These are phyloP conservation scores for Batillaria attramentaria DNA, from an alignment of 1,140 invertebrate genomes.

Conservation along the genomic window DNA sequence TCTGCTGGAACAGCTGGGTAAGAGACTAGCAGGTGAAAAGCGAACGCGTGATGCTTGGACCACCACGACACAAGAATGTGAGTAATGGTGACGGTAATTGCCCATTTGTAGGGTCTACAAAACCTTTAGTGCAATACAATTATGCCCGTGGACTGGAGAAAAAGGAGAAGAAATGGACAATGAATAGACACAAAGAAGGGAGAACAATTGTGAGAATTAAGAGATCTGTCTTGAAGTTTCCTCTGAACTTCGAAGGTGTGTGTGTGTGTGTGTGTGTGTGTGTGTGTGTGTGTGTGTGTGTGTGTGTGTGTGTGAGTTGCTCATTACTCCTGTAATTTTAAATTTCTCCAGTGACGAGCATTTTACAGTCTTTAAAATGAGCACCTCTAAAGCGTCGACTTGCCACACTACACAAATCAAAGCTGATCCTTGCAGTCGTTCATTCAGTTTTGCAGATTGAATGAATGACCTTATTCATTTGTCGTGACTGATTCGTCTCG, in stretches of 20 bases:
- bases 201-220: neutral
- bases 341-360: too few species aligned
- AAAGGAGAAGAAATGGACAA: neutral
- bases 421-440: too few species aligned
- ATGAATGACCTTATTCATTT: too few species aligned
- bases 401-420: too few species aligned
- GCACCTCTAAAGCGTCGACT: too few species aligned
- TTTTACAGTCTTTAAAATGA: too few species aligned
- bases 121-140: too few species aligned
- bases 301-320: neutral
- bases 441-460: too few species aligned
- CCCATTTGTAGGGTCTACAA: neutral
- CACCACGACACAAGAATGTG: neutral
- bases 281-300: conserved; percentile 13
- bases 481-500: too few species aligned
- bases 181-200: neutral
- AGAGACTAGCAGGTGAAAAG: neutral
- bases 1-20: neutral
- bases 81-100: neutral
- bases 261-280: neutral
- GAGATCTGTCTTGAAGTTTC: neutral
- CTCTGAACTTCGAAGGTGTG: neutral
- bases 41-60: neutral
- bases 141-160: neutral
- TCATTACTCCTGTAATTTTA: too few species aligned